Evolutionary conservation across 2,113 vertebrate genomes (phyloP).

Genomic region (Cricetomys ansorgei): DNA sequence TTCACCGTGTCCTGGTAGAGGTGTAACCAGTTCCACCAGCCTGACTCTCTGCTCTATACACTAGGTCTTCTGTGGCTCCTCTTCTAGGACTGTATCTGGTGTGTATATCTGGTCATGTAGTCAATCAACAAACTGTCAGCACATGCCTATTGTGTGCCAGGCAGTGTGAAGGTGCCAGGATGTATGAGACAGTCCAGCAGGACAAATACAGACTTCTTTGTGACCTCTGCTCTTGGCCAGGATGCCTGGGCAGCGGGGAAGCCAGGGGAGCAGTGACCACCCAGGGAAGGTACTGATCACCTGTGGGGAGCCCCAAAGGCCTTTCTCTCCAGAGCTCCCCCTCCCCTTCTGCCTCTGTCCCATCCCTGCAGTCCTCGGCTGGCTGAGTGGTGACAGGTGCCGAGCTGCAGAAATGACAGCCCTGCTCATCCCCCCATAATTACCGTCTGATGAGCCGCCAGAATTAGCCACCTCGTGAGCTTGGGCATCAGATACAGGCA

Average conservation of each 20-base stretch:
- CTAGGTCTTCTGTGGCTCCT: not conserved
- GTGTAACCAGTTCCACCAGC: not conserved
- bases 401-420: conserved; percentile 82
- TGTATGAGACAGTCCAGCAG: not conserved
- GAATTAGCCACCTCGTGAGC: conserved; percentile 84
- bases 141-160: not conserved
- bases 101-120: not conserved
- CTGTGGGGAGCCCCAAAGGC: not conserved
- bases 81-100: not conserved
- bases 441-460: conserved; percentile 86
- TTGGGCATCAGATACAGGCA: conserved; percentile 66
- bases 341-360: conserved; percentile 62
- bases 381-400: conserved; percentile 82
- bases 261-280: not conserved
- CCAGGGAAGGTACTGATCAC: not conserved
- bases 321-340: not conserved
- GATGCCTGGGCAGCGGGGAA: not conserved
- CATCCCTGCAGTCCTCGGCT: conserved; percentile 55
- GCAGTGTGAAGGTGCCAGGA: not conserved
- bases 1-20: not conserved
- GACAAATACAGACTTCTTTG: not conserved
- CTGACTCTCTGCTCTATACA: not conserved
- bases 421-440: conserved; percentile 85
- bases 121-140: not conserved
- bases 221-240: not conserved